phyloP scores from a whole-genome alignment of 1,140 invertebrate genomes.

The Fopius arisanus region DNA sequence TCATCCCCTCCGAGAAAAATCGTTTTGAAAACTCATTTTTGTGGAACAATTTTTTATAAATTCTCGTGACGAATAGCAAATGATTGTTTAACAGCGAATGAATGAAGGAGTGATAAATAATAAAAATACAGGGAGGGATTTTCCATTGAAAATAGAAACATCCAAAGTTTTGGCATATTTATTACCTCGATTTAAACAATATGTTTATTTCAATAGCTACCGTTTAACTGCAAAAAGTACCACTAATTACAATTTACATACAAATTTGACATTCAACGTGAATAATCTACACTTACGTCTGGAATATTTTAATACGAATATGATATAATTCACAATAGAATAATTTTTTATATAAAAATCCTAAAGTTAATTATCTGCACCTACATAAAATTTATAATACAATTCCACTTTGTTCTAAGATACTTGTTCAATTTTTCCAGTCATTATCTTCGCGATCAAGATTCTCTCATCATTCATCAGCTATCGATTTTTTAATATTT shows the following conservation, averaged over 20 bases:
- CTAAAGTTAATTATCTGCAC: neutral
- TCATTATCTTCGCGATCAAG: neutral
- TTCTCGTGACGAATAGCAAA: no score
- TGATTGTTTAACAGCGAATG: no score
- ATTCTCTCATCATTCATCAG: no score
- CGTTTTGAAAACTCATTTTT: neutral
- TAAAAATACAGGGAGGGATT: no score
- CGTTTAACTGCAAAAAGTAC: neutral
- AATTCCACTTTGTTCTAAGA: neutral
- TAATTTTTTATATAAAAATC: neutral
- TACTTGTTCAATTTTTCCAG: neutral
- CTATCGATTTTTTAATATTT: no score
- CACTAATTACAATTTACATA: neutral
- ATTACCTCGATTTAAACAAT: neutral
- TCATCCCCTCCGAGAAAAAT: neutral
- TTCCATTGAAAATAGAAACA: no score
- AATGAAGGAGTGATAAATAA: no score
- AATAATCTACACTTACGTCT: neutral
- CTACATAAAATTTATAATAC: conserved; percentile 5
- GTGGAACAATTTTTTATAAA: no score
- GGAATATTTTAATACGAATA: neutral
- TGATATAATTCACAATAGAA: neutral
- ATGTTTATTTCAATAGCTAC: neutral
- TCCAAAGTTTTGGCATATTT: neutral
- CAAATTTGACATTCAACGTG: neutral